Base-by-base conservation (phyloP, 2,797 vertebrate genomes). In the Natrix natrix region DNA sequence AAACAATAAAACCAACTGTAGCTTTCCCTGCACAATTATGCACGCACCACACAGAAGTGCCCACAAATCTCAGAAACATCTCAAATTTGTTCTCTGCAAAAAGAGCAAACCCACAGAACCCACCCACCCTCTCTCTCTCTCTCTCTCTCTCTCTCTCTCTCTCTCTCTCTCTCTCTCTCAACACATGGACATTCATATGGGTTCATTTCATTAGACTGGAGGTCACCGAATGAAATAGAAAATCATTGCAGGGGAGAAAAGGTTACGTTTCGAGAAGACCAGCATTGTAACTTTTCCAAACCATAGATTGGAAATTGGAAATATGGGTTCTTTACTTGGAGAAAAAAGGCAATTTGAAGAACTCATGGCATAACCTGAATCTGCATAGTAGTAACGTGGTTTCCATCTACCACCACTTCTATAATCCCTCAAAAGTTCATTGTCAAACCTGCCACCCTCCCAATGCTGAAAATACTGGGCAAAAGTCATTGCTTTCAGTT, bases 41-140 rank as follows among this genome's bases (percentile, higher is more conserved):
- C 87, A 57, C 4, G 11, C 20, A n/a, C 13, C 57, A 55, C 7
- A 57, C 48, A 86, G 20, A 89, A 32, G 32, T 66, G 52, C 59
- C 28, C 61, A 74, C 86, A 63, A 91, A 93, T 88, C 28, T 28
- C 16, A 63, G 69, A 89, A 89, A 87, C 86, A 86, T 89, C 16
- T 74, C 56, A 89, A 57, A 89, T 56, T 37, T 91, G 93, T 93
- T 89, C 93, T 93, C 52, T 89, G 87, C 26, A 69, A 87, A 89
- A 89, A 89, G 32, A 86, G 87, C 28, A 56, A 91, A 43, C 66
- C 87, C 86, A 91, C 92, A 56, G 43, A 83, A 43, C 63, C n/a
- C 24, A n/a, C 24, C 10, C 12, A 4, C 56, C 17, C 16, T 14
- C 3, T 12, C 2, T 57, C 56, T 17, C 16, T 57, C 56, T 17